Percentiles rank a stretch among this genome's conserved stretches.
Conservation (phyloP, 2,888 invertebrate species). For the Baccha elongata region DNA sequence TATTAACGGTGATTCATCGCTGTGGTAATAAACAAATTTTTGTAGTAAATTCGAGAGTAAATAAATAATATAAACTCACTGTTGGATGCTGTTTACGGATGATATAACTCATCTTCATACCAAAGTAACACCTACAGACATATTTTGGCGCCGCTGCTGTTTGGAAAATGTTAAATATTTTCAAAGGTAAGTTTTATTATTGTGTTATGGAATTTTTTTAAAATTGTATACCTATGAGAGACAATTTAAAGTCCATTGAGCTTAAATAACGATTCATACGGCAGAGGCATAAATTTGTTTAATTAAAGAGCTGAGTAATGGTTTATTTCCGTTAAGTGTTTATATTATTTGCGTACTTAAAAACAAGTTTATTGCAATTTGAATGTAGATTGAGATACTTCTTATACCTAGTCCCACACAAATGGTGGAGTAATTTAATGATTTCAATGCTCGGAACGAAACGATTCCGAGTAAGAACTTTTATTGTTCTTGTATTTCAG, state of each 20-base stretch:
- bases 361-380: constrained; percentile 28
- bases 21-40: not conserved
- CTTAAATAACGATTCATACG: constrained; percentile 14
- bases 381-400: constrained; percentile 4
- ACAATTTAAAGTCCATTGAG: constrained; percentile 7
- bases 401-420: not conserved
- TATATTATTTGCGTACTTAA: constrained; percentile 1
- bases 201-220: too few species aligned
- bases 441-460: constrained; percentile 10
- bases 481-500: not conserved
- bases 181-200: constrained; percentile 40
- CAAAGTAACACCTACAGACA: not conserved
- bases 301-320: not conserved
- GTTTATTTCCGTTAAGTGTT: constrained; percentile 35
- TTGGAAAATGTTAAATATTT: constrained; percentile 18
- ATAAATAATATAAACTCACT: constrained; percentile 17
- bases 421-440: constrained; percentile 21
- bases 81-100: not conserved
- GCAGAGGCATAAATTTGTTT: not conserved
- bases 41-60: constrained; percentile 16
- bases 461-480: not conserved
- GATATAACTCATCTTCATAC: not conserved
- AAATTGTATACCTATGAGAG: not conserved
- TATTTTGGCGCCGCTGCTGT: constrained; percentile 4
- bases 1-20: not conserved